These are phyloP conservation scores for Rhynchomys soricoides DNA, from an alignment of 2,113 vertebrate species.

Conservation along the genomic window DNA sequence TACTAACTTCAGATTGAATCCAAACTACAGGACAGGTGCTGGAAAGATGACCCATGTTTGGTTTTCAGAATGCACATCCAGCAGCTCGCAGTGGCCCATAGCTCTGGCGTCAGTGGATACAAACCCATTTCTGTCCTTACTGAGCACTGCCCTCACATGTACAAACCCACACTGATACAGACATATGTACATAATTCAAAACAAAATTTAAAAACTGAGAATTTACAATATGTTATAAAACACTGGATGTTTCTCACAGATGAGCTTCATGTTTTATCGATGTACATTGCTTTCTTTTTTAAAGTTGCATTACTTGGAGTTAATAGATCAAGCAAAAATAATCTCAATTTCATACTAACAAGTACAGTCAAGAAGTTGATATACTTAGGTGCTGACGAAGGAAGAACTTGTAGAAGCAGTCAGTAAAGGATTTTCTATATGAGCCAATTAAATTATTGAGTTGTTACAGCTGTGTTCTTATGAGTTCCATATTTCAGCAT, in stretches of 20 bases:
- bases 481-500: neutral
- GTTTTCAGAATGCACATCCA: neutral
- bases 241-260: neutral
- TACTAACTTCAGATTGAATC: neutral
- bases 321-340: neutral
- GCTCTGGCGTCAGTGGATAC: neutral
- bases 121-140: neutral
- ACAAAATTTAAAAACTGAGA: neutral
- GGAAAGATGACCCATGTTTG: neutral
- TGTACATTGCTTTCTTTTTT: neutral
- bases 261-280: neutral
- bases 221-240: neutral
- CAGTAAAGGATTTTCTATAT: neutral
- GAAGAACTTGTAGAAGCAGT: neutral
- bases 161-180: neutral
- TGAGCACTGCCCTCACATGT: neutral
- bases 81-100: neutral
- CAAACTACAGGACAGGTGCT: neutral
- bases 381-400: neutral
- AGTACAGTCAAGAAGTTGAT: fast-evolving
- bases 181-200: neutral
- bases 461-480: neutral
- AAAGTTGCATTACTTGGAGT: neutral
- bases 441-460: neutral
- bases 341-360: neutral